Percentiles rank a stretch among this genome's conserved stretches.
Conservation (phyloP, 2,113 vertebrate genomes). For the Cervus canadensis region DNA sequence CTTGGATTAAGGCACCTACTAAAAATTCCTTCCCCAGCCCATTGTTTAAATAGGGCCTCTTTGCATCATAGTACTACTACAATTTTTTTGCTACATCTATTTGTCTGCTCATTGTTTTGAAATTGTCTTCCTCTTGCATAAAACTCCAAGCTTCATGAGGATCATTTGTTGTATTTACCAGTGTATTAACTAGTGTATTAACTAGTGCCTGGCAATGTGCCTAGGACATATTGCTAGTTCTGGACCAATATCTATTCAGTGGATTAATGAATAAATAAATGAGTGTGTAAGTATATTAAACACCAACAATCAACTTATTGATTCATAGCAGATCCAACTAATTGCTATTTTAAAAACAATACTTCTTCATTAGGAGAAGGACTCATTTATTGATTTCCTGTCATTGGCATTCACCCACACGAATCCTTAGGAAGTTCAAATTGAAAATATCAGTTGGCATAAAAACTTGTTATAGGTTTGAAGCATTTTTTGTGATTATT, state of each 20-base stretch:
- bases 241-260: background rate
- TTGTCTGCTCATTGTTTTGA: background rate
- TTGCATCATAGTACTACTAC: background rate
- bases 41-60: background rate
- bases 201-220: background rate
- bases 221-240: background rate
- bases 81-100: background rate
- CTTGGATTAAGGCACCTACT: background rate
- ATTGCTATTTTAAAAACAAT: background rate
- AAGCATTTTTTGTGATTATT: background rate
- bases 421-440: slow-evolving; percentile 24
- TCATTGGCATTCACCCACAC: background rate
- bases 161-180: background rate
- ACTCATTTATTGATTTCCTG: background rate
- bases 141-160: background rate
- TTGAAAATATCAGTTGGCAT: background rate
- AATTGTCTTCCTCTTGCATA: background rate
- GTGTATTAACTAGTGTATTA: background rate
- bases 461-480: background rate
- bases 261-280: background rate
- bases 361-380: background rate
- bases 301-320: background rate
- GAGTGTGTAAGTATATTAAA: background rate
- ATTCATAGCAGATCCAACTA: background rate
- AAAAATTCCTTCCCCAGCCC: background rate